Evolutionary conservation across 2,888 invertebrate genomes (phyloP).

Genomic region (Platycnemis pennipes): DNA sequence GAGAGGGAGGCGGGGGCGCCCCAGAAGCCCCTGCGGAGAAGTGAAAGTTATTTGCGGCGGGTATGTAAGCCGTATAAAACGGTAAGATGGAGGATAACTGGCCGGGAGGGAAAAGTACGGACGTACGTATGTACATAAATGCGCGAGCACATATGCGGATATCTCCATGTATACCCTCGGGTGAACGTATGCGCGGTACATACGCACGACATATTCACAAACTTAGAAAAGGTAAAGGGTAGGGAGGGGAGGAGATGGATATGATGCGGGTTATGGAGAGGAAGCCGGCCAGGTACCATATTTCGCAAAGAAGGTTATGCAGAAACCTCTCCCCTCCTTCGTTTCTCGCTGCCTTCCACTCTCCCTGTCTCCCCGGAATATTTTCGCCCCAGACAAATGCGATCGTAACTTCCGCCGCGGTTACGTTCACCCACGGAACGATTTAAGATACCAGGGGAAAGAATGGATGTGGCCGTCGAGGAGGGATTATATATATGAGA

Average conservation of each 20-base stretch:
- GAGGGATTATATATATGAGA: neutral
- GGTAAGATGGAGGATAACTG: neutral
- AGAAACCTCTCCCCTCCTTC: neutral
- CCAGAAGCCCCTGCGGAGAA: neutral
- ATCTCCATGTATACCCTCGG: neutral
- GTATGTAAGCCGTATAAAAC: neutral
- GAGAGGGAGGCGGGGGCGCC: neutral
- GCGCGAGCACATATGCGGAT: neutral
- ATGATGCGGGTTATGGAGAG: neutral
- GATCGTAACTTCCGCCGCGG: slow-evolving; percentile 15
- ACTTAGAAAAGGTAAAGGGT: neutral
- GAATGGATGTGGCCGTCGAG: neutral
- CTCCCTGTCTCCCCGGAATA: neutral
- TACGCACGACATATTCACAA: neutral
- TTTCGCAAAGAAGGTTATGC: slow-evolving; percentile 11
- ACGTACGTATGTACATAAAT: neutral
- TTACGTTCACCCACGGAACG: neutral
- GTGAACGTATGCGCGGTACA: neutral
- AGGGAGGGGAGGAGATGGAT: neutral
- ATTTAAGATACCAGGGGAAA: neutral
- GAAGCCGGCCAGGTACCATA: neutral
- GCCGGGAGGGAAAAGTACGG: neutral
- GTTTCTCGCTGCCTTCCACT: too few relatives aligned
- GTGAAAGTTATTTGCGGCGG: neutral
- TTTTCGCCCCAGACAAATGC: neutral